Conservation (phyloP, 1,140 invertebrate genomes). For the Neuroterus valhalla region DNA sequence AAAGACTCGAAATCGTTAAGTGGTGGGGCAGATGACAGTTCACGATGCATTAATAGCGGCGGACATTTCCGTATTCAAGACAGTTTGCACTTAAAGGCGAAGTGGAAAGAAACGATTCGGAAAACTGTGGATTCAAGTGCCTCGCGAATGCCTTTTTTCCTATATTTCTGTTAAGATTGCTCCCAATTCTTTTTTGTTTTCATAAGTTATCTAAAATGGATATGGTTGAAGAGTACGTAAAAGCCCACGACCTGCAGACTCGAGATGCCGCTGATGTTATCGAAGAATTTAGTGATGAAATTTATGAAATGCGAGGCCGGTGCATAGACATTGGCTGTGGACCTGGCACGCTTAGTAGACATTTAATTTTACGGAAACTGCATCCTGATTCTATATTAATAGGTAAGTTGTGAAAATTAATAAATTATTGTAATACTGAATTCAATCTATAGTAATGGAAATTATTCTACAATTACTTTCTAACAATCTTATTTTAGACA, state of each 20-base stretch:
- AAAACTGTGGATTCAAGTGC: not conserved
- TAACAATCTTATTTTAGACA: too few species aligned
- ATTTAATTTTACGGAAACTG: slow-evolving; percentile 81
- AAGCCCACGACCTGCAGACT: slow-evolving; percentile 80
- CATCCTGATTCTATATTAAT: slow-evolving; percentile 68
- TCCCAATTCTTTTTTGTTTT: not conserved
- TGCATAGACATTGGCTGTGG: slow-evolving; percentile 88
- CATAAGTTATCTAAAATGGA: slow-evolving; percentile 75
- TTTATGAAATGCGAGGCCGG: slow-evolving; percentile 68
- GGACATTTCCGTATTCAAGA: slow-evolving; percentile 17
- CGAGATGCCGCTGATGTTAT: slow-evolving; percentile 81
- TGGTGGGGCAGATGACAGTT: slow-evolving; percentile 7
- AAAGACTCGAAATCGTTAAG: slow-evolving; percentile 7
- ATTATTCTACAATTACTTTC: too few species aligned
- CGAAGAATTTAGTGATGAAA: slow-evolving; percentile 78
- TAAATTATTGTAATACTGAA: too few species aligned
- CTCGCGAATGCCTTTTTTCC: not conserved
- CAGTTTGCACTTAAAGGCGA: slow-evolving; percentile 7
- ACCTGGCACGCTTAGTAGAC: slow-evolving; percentile 83
- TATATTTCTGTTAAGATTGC: slow-evolving; percentile 3
- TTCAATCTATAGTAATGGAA: too few species aligned
- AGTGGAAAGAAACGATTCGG: not conserved
- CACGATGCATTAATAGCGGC: slow-evolving; percentile 8
- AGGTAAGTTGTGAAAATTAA: slow-evolving; percentile 53
- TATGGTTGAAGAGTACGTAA: slow-evolving; percentile 78